Evolutionary conservation across 2,113 vertebrate species (phyloP), one percentile per base, ranked within the genome.

Genomic region (Cisticola juncidis): DNA sequence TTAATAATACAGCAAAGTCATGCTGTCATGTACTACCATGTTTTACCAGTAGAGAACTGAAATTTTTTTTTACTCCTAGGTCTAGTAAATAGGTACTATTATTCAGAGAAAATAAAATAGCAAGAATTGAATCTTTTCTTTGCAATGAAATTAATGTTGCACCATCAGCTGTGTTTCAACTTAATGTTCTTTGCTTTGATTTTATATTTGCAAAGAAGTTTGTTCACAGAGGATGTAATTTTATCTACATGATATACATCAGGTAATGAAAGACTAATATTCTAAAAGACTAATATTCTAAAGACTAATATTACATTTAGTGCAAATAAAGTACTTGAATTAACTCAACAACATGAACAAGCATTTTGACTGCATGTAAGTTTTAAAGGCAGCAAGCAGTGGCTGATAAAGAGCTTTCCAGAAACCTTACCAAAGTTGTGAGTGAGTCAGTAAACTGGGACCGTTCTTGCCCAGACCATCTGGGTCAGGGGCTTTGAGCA

Each of bases 191-290:
- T 95, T 87, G 42, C 79, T 95, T 94, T 93, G 87, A 77, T 96
- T 92, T 95, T 66, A n/a, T 80, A 69, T 95, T 96, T 96, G 79
- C 68, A 56, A 83, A 90, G 62, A 90, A 73, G 56, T 90, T 96
- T 87, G 79, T 83, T 93, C 81, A 73, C 62, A 80, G 60, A 28
- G 51, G 44, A 24, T 87, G 93, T 58, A 77, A 82, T 94, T 94
- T 92, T 47, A 50, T 79, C 53, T 92, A 56, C 44, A 5, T 77
- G 51, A 86, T 77, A n/a, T 80, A 66, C 71, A 73, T 14, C 48
- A 85, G 35, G 47, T 91, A 95, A 78, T 33, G 68, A 78, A 88
- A 88, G 60, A 70, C 56, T 47, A 68, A 35, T 78, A 40, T 48
- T 66, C 56, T 74, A 20, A 78, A 88, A 88, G 60, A 70, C 56